Conservation (phyloP, 2,113 vertebrate genomes). For the Myocastor coypus region DNA sequence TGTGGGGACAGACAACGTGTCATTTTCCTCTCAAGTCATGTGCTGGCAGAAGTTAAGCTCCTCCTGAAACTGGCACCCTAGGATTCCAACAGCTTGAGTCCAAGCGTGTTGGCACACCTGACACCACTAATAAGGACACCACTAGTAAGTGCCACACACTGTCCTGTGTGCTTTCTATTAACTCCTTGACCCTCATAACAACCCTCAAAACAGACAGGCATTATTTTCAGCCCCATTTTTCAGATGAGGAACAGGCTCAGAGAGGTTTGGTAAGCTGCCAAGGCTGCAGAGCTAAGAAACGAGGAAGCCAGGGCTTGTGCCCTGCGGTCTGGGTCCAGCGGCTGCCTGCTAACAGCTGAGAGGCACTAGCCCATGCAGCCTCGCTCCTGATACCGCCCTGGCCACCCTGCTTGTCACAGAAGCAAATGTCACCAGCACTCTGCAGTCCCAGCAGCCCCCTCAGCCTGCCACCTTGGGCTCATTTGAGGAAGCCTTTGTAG, state of each 20-base stretch:
- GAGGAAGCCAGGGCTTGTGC: not conserved
- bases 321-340: not conserved
- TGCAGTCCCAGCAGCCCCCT: not conserved
- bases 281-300: not conserved
- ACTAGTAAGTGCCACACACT: not conserved
- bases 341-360: not conserved
- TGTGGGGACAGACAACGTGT: not conserved
- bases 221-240: not conserved
- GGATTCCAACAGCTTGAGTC: not conserved
- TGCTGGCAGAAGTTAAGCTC: not conserved
- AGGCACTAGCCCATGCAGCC: rapidly evolving
- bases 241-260: not conserved
- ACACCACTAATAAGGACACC: not conserved
- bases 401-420: not conserved
- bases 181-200: not conserved
- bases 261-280: not conserved
- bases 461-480: not conserved
- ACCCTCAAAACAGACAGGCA: too few relatives aligned
- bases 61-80: not conserved
- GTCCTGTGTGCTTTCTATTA: too few relatives aligned
- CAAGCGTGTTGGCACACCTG: rapidly evolving
- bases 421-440: conserved; percentile 1
- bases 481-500: conserved; percentile 67
- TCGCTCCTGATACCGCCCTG: not conserved
- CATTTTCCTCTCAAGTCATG: not conserved